phyloP scores from a whole-genome alignment of 2,113 vertebrate genomes.

The Siphamia tubifer region DNA sequence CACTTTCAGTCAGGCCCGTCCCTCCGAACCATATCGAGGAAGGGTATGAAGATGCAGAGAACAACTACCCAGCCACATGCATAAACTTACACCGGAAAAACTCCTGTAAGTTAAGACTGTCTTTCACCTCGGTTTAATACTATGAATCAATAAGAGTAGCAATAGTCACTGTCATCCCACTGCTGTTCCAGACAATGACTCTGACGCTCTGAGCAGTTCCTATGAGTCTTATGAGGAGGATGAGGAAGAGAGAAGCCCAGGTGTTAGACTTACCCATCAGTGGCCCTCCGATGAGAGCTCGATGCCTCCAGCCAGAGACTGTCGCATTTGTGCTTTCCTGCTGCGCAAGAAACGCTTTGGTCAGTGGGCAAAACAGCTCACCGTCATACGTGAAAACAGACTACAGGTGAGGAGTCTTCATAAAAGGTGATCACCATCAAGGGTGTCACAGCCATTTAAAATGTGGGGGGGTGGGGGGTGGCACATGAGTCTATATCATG shows the following conservation, averaged over 20 bases:
- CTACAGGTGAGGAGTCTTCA: slow-evolving; percentile 87
- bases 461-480: no score
- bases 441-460: no score
- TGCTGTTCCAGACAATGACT: slow-evolving; percentile 88
- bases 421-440: no score
- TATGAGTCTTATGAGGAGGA: slow-evolving; percentile 98
- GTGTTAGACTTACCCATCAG: slow-evolving; percentile 83
- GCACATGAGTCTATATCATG: no score
- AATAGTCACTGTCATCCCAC: neutral
- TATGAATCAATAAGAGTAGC: neutral
- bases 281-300: slow-evolving; percentile 96
- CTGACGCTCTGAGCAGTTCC: slow-evolving; percentile 95
- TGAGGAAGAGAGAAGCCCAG: slow-evolving; percentile 88
- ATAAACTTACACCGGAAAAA: slow-evolving; percentile 89
- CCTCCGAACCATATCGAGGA: slow-evolving; percentile 92
- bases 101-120: slow-evolving; percentile 84
- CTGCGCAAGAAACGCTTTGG: slow-evolving; percentile 97
- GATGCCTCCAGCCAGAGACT: slow-evolving; percentile 90
- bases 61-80: slow-evolving; percentile 87
- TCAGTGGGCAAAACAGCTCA: slow-evolving; percentile 98
- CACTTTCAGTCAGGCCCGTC: slow-evolving; percentile 86
- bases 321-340: slow-evolving; percentile 93
- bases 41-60: slow-evolving; percentile 94
- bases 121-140: no score
- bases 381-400: slow-evolving; percentile 90